These are phyloP conservation scores for Rhynchonycteris naso DNA, from an alignment of 2,797 vertebrate species.

Conservation along the genomic window DNA sequence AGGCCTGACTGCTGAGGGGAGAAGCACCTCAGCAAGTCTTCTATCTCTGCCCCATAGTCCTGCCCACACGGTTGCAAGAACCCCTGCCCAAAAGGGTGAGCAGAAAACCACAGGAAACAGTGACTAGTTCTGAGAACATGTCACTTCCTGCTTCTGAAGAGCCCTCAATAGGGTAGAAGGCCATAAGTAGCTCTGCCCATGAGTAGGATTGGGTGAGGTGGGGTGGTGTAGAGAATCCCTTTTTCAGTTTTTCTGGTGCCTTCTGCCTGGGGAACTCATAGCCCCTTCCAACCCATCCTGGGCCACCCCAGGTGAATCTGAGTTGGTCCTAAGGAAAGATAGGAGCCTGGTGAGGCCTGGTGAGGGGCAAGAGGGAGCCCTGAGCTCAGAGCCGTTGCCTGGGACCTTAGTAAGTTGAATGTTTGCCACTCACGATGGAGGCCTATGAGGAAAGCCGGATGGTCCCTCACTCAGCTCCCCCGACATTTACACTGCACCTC, in stretches of 20 bases:
- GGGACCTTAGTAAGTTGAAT: background rate
- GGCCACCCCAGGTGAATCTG: background rate
- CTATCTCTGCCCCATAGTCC: background rate
- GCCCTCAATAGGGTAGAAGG: background rate
- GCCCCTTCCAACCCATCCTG: background rate
- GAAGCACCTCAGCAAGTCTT: background rate
- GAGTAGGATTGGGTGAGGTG: background rate
- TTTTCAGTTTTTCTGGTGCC: background rate
- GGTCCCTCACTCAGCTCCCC: background rate
- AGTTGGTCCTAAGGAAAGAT: background rate
- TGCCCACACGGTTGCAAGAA: conserved; percentile 35
- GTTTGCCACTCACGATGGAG: rapidly evolving
- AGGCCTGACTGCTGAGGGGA: background rate
- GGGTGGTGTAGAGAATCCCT: background rate
- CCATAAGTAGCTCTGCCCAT: background rate
- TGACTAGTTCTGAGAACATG: conserved; percentile 6
- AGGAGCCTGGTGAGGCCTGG: background rate
- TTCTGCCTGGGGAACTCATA: conserved; percentile 17
- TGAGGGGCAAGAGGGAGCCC: background rate
- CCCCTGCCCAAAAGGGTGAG: background rate
- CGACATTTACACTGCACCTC: background rate
- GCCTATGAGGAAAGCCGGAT: background rate
- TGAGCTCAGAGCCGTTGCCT: background rate
- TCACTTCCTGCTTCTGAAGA: conserved; percentile 71
- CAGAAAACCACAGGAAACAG: conserved; percentile 69